Base-by-base conservation (phyloP, 2,888 invertebrate genomes). In the Smittia sp. region DNA sequence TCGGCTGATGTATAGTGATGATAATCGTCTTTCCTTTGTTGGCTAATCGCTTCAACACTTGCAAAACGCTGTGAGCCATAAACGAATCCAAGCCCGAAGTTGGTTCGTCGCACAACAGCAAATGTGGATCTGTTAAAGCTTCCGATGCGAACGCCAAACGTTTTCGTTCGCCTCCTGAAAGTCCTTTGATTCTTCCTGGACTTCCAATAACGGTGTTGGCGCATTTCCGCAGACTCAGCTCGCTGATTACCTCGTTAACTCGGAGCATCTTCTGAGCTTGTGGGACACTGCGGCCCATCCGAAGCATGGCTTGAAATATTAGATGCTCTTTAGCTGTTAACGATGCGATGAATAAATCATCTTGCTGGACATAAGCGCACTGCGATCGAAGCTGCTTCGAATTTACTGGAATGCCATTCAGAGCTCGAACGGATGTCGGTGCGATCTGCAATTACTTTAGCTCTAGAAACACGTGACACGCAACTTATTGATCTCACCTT, bases 51-150 rank as follows among this genome's bases (percentile, higher is more conserved):
- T 91, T 92, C 54, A 92, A 82, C 67, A 92, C 91, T 81, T 91
- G 90, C 18, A 96, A 89, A 1, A 98, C 94, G 81, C 92, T 96
- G 79, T 93, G 90, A 0, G 98, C 98, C 95, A 97, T 98, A 79
- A 93, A 97, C 0, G 97, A 96, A 82, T 98, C 98, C 74, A 98
- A 84, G 1, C 98, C 96, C 0, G 96, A 96, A 0, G 98, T 98
- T 0, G 98, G 98, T 18, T 98, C 98, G 79, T 98, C 98, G 80
- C 97, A 97, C 80, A 98, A 95, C 87, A 98, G 89, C 58, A 98
- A 84, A 0, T 94, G 90, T 0, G 98, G 98, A 84, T 98, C 94
- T 0, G 96, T 98, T 62, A 98, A 84, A 1, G 96, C 91, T 84
- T 98, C 98, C n/a, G 96, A 93, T 18, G 98, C 98, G 80, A 99